A percentile compares a stretch with the other conserved stretches of the same genome.
phyloP scores from a whole-genome alignment of 53 echinoderm and acorn worm species.

The Echinarachnius parma region DNA sequence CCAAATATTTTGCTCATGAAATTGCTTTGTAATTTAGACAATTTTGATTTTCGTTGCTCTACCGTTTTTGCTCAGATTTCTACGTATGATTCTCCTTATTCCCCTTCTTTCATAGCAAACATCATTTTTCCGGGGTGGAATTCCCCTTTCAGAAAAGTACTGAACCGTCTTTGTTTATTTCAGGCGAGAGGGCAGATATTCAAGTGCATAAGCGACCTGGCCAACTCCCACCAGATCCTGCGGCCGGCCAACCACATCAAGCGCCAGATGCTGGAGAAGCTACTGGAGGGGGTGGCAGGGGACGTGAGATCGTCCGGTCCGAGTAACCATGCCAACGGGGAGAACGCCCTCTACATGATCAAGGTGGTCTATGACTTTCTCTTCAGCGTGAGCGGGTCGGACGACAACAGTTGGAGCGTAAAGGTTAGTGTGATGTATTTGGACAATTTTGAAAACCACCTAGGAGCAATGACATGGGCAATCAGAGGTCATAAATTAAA shows the following conservation, averaged over 20 bases:
- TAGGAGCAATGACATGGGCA: no score
- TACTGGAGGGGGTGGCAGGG: conserved; percentile 73
- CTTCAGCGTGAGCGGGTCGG: conserved; percentile 56
- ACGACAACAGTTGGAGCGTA: conserved; percentile 65
- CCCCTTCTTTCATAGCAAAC: no score
- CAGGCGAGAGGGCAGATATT: conserved; percentile 92
- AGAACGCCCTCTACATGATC: conserved; percentile 88
- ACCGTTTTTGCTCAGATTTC: no score
- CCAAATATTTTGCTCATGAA: no score
- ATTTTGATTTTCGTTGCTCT: no score
- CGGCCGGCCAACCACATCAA: conserved; percentile 73
- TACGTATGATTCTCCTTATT: no score
- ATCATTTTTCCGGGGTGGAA: no score
- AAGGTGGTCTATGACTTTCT: conserved; percentile 85
- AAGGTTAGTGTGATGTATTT: no score
- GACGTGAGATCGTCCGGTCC: conserved; percentile 55
- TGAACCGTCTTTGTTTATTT: no score
- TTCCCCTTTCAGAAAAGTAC: background rate
- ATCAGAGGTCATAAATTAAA: no score
- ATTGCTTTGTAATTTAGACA: no score
- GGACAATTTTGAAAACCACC: no score
- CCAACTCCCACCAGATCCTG: conserved; percentile 63
- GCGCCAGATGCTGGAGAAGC: conserved; percentile 80
- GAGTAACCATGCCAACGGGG: conserved; percentile 42
- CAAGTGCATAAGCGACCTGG: conserved; percentile 62